These are phyloP conservation scores for Julus scandinavius DNA, from an alignment of 2,888 invertebrate genomes.

Conservation along the genomic window DNA sequence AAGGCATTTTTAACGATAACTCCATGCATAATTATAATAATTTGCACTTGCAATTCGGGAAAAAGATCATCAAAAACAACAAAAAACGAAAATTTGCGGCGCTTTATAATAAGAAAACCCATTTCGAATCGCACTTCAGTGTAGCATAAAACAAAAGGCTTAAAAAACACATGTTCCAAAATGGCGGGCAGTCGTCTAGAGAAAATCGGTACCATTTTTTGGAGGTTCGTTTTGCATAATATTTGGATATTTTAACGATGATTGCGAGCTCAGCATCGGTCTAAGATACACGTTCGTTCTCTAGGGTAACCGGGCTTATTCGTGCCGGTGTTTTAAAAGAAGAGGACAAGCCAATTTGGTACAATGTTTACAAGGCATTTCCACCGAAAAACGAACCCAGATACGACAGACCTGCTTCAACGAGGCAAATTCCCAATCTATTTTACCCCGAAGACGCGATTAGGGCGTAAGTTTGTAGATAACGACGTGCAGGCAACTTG, in stretches of 20 bases:
- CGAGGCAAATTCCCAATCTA: conserved; percentile 74
- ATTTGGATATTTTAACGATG: too few species aligned
- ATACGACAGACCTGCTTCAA: conserved; percentile 75
- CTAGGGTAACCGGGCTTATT: conserved; percentile 81
- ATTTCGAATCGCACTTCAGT: background rate
- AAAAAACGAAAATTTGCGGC: background rate
- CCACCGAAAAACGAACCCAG: conserved; percentile 87
- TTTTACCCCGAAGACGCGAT: conserved; percentile 85
- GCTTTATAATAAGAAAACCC: background rate
- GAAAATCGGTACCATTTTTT: conserved; percentile 55
- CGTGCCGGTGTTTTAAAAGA: conserved; percentile 81
- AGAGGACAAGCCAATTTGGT: conserved; percentile 92
- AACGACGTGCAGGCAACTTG: too few species aligned
- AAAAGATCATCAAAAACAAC: too few species aligned
- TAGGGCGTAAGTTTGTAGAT: conserved; percentile 78
- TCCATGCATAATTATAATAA: too few species aligned
- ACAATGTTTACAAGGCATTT: conserved; percentile 87
- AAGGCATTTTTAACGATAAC: too few species aligned
- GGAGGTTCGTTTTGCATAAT: conserved; percentile 28
- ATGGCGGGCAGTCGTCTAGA: conserved; percentile 55
- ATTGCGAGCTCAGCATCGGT: background rate
- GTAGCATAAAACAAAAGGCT: too few species aligned
- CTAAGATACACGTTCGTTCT: background rate
- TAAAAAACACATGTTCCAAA: background rate
- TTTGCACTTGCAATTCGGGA: too few species aligned